phyloP scores from a whole-genome alignment of 2,113 vertebrate species.

The Rhipidura dahli region DNA sequence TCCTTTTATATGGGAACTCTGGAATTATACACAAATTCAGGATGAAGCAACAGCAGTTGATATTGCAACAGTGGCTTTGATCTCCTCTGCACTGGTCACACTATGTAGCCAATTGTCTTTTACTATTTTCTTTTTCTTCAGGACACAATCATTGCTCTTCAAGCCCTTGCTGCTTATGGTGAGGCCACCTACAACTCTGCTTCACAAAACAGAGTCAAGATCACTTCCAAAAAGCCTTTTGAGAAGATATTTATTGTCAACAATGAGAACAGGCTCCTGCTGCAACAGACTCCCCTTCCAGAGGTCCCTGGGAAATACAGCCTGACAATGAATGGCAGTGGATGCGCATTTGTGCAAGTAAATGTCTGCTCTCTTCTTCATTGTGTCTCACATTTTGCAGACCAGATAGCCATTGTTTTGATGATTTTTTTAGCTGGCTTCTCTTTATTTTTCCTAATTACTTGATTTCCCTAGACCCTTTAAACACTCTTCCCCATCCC shows the following conservation, averaged over 20 bases:
- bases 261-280: slow-evolving; percentile 50
- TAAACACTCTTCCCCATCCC: background rate
- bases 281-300: slow-evolving; percentile 45
- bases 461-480: background rate
- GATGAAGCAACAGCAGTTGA: background rate
- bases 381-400: background rate
- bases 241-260: slow-evolving; percentile 42
- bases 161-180: slow-evolving; percentile 57
- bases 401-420: background rate
- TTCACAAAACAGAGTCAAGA: slow-evolving; percentile 6
- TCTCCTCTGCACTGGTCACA: fast-evolving
- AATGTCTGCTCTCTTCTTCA: background rate
- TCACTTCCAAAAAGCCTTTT: slow-evolving; percentile 26
- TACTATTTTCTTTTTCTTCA: background rate
- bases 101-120: background rate
- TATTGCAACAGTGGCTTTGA: background rate
- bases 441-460: background rate
- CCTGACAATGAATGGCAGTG: slow-evolving; percentile 40
- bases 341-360: slow-evolving; percentile 63
- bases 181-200: slow-evolving; percentile 33
- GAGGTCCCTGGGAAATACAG: slow-evolving; percentile 43
- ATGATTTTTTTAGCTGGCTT: background rate
- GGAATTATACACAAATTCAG: background rate
- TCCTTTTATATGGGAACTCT: background rate
- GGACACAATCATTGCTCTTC: slow-evolving; percentile 72